Evolutionary conservation across 2,888 invertebrate species (phyloP), one percentile per base, ranked within the genome.

Genomic region (Drosophila nr. perissopoda): DNA sequence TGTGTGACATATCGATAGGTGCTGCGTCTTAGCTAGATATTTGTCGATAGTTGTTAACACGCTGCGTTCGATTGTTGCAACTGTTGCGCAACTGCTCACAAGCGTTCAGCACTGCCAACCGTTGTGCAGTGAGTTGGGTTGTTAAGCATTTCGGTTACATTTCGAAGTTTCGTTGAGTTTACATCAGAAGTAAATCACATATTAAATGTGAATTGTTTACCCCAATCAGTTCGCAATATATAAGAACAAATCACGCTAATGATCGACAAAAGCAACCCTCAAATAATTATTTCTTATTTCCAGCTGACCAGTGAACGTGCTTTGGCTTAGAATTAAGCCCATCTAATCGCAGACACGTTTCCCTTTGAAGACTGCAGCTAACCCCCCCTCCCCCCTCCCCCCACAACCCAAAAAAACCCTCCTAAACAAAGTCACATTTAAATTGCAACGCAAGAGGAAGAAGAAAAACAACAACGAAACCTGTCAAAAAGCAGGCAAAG

Each of bases 311-410:
- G 53, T 3, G 75, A 87, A 87, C 87, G 87, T 87, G 87, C 83
- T 56, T 73, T 63, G 87, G 89, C 80, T 87, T 87, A 88, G 75
- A 87, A 87, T 84, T 87, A 87, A 87, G 81, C 78, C 75, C 66
- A 64, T 78, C 59, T 65, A 63, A 73, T 71, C 67, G 25, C 45
- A 45, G 25, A 73, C 73, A 51, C 63, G 48, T 25, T 45, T 45
- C 8, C 49, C 59, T 80, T 74, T 71, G 73, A 71, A 69, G 74
- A 70, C 57, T 82, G 84, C 76, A 75, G 21, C 31, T 71, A 73
- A 2, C 25, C 25, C 45, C 1, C 7, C 72, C 75, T 73, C 59
- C 64, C 16, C 8, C 25, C 45, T 5, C 2, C 72, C 76, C 73
- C 60, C 64, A 51, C 53, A 31, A 8, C 6, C 2, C 8, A 27